Evolutionary conservation across 2,797 vertebrate genomes (phyloP).

Genomic region (Eutrigla gurnardus): DNA sequence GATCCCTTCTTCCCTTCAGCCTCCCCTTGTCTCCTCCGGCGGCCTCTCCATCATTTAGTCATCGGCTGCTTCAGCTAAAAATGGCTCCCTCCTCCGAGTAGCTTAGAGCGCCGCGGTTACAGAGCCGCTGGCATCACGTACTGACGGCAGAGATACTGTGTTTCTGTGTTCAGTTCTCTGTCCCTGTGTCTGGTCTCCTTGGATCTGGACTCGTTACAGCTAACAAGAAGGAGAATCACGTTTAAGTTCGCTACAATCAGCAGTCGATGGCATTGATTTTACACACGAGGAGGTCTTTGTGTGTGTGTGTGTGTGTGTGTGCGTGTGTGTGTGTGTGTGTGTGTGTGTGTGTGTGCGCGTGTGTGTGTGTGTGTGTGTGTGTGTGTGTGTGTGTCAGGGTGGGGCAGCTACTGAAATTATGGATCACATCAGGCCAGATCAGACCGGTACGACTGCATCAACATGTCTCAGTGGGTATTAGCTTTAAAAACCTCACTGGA

Average conservation of each 20-base stretch:
- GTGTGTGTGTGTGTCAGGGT: too few species aligned
- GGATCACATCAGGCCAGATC: too few species aligned
- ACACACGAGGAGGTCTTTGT: not conserved
- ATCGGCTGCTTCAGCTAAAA: constrained; percentile 61
- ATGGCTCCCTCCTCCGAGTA: constrained; percentile 53
- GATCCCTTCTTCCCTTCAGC: constrained; percentile 20
- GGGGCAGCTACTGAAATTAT: too few species aligned
- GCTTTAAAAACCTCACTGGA: not conserved
- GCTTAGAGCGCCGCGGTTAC: constrained; percentile 18
- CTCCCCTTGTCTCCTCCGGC: constrained; percentile 24
- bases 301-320: too few species aligned
- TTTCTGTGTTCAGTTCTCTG: not conserved
- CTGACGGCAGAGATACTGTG: constrained; percentile 4
- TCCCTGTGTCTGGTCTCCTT: constrained; percentile 40
- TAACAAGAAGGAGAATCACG: constrained; percentile 22
- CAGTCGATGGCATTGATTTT: constrained; percentile 41
- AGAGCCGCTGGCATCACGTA: constrained; percentile 5
- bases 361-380: too few species aligned
- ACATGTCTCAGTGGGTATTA: not conserved
- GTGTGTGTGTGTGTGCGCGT: too few species aligned
- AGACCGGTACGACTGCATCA: too few species aligned
- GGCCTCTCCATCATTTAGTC: constrained; percentile 63
- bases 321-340: too few species aligned
- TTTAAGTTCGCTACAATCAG: constrained; percentile 28
- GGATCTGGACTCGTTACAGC: constrained; percentile 34